Percentiles rank a stretch among this genome's conserved stretches.
These are phyloP conservation scores for Zonotrichia leucophrys DNA, from an alignment of 2,113 vertebrate species.

Conservation along the genomic window DNA sequence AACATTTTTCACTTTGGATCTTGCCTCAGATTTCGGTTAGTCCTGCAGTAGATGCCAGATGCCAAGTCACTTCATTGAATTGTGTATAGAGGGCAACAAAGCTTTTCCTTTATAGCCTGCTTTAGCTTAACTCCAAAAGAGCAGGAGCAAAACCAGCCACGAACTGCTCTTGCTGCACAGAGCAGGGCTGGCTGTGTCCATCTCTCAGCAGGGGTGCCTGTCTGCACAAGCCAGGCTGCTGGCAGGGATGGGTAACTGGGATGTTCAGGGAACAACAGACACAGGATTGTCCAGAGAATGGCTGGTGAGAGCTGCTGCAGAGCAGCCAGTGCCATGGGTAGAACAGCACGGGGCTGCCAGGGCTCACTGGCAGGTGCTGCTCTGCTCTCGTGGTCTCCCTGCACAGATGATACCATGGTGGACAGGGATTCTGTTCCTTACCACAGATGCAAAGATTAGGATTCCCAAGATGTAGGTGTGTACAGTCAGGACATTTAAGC, in stretches of 20 bases:
- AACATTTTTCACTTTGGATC: not conserved
- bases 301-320: not conserved
- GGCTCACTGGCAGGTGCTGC: not conserved
- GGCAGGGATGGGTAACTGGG: not conserved
- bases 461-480: not conserved
- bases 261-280: not conserved
- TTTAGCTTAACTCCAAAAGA: not conserved
- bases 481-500: not conserved
- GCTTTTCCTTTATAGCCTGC: not conserved
- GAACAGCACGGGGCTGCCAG: not conserved
- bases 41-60: rapidly evolving
- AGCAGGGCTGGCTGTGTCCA: not conserved
- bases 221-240: no score
- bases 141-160: not conserved
- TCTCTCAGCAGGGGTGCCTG: not conserved
- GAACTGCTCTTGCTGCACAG: not conserved
- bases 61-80: not conserved
- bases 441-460: not conserved
- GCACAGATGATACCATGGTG: not conserved
- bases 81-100: not conserved
- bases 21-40: not conserved
- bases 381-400: not conserved
- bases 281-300: not conserved
- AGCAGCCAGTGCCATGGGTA: not conserved
- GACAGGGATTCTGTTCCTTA: not conserved